phyloP scores from a whole-genome alignment of 2,113 vertebrate genomes.

The Balaeniceps rex region DNA sequence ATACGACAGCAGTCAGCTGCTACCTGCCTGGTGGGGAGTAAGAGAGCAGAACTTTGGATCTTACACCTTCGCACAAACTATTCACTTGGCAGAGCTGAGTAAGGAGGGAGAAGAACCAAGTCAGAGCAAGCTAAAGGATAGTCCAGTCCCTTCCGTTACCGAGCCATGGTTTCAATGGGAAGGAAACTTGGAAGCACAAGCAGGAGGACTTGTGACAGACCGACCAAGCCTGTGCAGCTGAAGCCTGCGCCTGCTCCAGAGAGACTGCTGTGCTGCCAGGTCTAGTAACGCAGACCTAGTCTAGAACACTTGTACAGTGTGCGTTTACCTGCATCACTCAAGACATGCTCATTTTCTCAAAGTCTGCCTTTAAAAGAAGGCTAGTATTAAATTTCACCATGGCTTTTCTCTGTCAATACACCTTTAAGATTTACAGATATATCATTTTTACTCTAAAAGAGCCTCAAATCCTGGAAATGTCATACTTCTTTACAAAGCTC shows the following conservation, averaged over 20 bases:
- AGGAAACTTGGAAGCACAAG: neutral
- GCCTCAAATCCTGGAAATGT: neutral
- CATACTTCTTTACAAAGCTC: neutral
- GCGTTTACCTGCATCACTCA: neutral
- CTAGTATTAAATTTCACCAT: neutral
- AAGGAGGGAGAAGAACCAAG: neutral
- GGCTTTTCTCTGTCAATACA: constrained; percentile 25
- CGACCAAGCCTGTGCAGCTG: neutral
- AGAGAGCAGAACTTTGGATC: neutral
- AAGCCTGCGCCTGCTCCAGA: neutral
- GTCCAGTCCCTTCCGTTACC: neutral
- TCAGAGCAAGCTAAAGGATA: neutral
- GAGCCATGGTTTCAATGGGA: neutral
- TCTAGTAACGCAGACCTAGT: rapidly evolving
- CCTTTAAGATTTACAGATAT: neutral
- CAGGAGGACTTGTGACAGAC: neutral
- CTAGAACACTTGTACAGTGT: neutral
- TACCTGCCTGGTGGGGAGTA: neutral
- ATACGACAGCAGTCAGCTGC: neutral
- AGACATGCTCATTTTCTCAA: neutral
- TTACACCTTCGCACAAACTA: neutral
- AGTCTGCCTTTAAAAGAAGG: neutral
- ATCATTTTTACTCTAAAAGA: neutral
- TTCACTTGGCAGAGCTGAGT: neutral
- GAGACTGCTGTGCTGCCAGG: neutral